These are phyloP conservation scores for Microcebus griseorufus DNA, from an alignment of 2,113 vertebrate species.

Conservation along the genomic window DNA sequence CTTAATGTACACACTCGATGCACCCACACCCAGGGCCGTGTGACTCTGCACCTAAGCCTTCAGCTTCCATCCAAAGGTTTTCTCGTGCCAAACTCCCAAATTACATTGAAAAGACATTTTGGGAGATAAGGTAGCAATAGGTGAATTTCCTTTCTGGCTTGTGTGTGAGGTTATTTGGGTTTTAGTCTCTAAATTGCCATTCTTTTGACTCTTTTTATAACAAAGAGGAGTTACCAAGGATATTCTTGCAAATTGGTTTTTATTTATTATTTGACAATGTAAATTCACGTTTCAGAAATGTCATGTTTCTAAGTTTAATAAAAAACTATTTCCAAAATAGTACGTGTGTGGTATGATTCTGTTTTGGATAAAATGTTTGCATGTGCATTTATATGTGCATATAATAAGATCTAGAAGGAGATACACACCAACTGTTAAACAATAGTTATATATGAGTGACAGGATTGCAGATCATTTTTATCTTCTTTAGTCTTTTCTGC, in stretches of 20 bases:
- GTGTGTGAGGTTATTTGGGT: neutral
- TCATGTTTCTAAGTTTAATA: conserved; percentile 17
- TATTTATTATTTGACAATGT: neutral
- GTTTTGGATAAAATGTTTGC: neutral
- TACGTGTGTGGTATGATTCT: neutral
- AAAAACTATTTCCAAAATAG: conserved; percentile 29
- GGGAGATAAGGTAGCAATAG: neutral
- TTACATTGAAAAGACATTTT: neutral
- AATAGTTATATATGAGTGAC: neutral
- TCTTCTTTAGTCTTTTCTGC: neutral
- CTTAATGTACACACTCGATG: neutral
- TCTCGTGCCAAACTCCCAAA: neutral
- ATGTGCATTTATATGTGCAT: neutral
- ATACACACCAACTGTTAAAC: neutral
- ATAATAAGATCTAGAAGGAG: neutral
- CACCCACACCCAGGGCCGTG: neutral
- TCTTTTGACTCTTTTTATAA: neutral
- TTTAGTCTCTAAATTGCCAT: neutral
- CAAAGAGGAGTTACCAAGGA: neutral
- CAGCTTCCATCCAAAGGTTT: neutral
- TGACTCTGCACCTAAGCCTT: neutral
- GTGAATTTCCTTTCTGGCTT: neutral
- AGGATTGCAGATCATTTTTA: neutral
- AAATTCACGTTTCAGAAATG: conserved; percentile 21
- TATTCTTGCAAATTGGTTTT: conserved; percentile 17